Evolutionary conservation across 2,888 invertebrate species (phyloP).

Genomic region (Hirtodrosophila alboralis): DNA sequence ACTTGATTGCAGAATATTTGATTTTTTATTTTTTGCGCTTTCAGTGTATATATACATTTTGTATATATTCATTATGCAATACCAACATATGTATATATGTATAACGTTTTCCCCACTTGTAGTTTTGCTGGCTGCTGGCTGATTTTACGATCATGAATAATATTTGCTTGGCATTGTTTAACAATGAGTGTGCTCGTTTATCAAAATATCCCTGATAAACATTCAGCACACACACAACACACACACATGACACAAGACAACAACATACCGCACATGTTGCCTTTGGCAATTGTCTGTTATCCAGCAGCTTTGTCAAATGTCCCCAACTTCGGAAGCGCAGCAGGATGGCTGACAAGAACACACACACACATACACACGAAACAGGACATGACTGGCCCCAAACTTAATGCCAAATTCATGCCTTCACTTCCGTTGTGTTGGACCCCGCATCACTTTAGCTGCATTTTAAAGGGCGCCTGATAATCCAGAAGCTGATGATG

Average conservation of each 20-base stretch:
- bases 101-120: no score
- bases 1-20: no score
- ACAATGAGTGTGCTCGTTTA: conserved; percentile 14
- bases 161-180: conserved; percentile 27
- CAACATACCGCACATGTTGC: conserved; percentile 11
- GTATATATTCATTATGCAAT: no score
- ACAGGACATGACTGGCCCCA: conserved; percentile 57
- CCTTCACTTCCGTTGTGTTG: conserved; percentile 7
- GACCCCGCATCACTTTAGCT: conserved; percentile 5
- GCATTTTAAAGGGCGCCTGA: conserved; percentile 55
- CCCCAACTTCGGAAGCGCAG: conserved; percentile 32
- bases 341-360: conserved; percentile 32
- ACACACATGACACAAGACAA: not conserved
- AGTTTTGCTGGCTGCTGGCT: conserved; percentile 8
- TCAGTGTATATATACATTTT: no score
- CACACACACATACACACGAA: conserved; percentile 32
- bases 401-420: conserved; percentile 68
- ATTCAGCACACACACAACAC: conserved; percentile 6
- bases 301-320: conserved; percentile 63
- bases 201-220: conserved; percentile 34
- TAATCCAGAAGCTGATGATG: conserved; percentile 60
- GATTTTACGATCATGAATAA: conserved; percentile 6
- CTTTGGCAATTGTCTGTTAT: conserved; percentile 39
- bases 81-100: no score
- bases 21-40: no score